phyloP scores from a whole-genome alignment of 2,113 vertebrate genomes.

The Mastomys coucha region DNA sequence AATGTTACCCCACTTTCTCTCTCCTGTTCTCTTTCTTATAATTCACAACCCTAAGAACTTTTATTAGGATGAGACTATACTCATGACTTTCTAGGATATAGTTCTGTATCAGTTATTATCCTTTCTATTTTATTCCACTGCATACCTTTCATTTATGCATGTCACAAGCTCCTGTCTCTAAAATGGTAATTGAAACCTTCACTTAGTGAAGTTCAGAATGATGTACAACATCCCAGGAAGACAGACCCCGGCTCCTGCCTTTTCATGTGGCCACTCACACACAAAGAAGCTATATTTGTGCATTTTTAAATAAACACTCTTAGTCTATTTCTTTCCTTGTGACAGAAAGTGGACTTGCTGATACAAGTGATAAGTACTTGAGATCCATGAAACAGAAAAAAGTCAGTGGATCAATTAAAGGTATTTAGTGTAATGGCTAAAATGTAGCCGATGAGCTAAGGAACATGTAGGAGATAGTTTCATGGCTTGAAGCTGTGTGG shows the following conservation, averaged over 20 bases:
- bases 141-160: not conserved
- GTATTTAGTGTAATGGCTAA: slow-evolving; percentile 15
- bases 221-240: not conserved
- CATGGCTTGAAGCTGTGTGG: not conserved
- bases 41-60: not conserved
- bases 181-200: not conserved
- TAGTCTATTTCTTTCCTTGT: not conserved
- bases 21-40: not conserved
- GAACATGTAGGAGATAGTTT: not conserved
- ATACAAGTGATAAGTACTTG: not conserved
- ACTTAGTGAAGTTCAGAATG: not conserved
- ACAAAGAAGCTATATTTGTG: not conserved
- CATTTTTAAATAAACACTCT: not conserved
- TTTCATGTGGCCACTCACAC: not conserved
- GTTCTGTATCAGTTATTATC: not conserved
- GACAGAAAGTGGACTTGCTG: not conserved
- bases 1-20: not conserved
- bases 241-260: not conserved
- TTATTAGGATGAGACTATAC: not conserved
- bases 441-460: not conserved
- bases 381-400: not conserved
- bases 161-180: not conserved
- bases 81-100: not conserved
- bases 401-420: not conserved
- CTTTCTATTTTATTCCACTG: not conserved